Evolutionary conservation across 2,113 vertebrate species (phyloP), one percentile per base, ranked within the genome.

Genomic region (Pachypanchax playfairii): DNA sequence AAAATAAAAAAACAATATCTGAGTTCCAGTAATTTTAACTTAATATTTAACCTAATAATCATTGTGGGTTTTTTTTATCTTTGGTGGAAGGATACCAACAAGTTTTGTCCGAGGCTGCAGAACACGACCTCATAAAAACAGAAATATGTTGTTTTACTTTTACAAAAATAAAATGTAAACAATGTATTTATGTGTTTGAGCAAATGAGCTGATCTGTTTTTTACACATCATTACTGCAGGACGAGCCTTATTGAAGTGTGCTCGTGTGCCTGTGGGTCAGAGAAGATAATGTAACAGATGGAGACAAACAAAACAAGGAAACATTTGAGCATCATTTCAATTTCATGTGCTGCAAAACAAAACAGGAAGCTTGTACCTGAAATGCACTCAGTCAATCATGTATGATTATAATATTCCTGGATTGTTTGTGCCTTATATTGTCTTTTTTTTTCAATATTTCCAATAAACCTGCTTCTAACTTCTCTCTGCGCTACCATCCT

Each of bases 231-330:
- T 3, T 22, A 25, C 25, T 39, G 22, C 28, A 43, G 22, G 6
- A 47, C 52, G 15, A 81, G 20, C 47, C 50, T 76, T 60, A 64
- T 75, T 67, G 78, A 57, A 56, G 50, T 29, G 44, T 31, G n/a
- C 13, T 38, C 21, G 28, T 29, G 68, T 68, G 83, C 70, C 80
- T 53, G 43, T 33, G 51, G 47, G 65, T 75, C 75, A 75, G 73
- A 85, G 69, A 65, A 81, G 70, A 78, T 80, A 79, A 83, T 83
- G 57, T 76, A 49, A 66, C 76, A 61, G 20, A 81, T 84, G 82
- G 86, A 82, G 78, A 70, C 18, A 56, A 87, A 90, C 86, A 88
- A 87, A 88, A 84, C 68, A 4, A 69, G 79, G 82, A 87, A 82
- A 79, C 87, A 82, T 82, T 77, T 75, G 47, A 74, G 57, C 78